Conservation (phyloP, 2,797 vertebrate species). For the Betta splendens region DNA sequence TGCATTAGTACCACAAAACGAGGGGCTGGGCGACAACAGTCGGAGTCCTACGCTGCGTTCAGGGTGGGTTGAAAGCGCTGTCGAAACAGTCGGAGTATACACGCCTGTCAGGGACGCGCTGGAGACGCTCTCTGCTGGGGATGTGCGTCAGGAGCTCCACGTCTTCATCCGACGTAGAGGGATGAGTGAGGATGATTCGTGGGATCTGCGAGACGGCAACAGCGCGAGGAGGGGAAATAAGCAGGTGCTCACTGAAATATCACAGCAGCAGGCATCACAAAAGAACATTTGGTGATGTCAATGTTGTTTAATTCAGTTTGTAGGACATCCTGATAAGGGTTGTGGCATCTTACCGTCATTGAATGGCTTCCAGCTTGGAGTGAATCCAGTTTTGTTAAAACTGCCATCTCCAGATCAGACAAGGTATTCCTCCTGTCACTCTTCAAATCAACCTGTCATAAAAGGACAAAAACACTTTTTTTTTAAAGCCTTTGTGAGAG, state of each 20-base stretch:
- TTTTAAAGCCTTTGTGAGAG: no score
- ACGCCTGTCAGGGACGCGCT: conserved; percentile 55
- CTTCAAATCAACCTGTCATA: conserved; percentile 61
- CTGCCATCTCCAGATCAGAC: conserved; percentile 56
- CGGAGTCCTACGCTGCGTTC: conserved; percentile 35
- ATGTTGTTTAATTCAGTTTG: background rate
- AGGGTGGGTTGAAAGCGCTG: conserved; percentile 78
- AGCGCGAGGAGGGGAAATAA: conserved; percentile 8
- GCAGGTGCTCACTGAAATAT: background rate
- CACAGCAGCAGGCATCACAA: background rate
- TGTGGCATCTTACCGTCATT: conserved; percentile 75
- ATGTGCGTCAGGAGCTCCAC: conserved; percentile 78
- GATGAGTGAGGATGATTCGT: conserved; percentile 86
- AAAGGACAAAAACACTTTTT: conserved; percentile 1
- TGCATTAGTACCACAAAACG: background rate
- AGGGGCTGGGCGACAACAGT: conserved; percentile 8
- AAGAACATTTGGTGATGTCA: background rate
- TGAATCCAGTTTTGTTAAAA: conserved; percentile 56
- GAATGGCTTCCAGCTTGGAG: conserved; percentile 69
- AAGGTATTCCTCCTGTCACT: conserved; percentile 33
- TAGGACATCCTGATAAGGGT: background rate
- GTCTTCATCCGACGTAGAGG: conserved; percentile 89
- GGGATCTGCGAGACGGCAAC: conserved; percentile 79
- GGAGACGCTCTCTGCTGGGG: conserved; percentile 63
- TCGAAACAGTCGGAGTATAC: conserved; percentile 69